Evolutionary conservation across 2,797 vertebrate genomes (phyloP), one percentile per base, ranked within the genome.

Genomic region (Cossypha heuglini): DNA sequence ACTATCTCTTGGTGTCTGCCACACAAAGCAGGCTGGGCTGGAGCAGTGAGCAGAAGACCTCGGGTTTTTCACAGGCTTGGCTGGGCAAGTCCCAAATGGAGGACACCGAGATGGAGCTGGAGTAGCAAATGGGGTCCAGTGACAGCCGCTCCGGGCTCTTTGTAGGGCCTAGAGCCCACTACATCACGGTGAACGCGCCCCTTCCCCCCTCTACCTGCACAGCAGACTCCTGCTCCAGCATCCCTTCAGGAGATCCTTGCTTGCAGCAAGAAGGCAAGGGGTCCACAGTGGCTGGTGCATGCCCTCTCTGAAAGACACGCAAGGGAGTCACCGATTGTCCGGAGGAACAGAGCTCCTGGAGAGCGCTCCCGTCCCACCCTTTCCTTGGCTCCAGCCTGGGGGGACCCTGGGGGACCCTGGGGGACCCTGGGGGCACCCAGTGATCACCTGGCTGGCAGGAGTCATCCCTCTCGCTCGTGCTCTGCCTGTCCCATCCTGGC

Each of bases 241-340:
- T 92, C 96, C 88, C 96, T 94, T 96, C 93, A 92, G 94, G 95
- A 97, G 96, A 96, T 97, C 93, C 96, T 96, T 95, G 96, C 94
- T 96, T 96, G 96, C 95, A 96, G 93, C 95, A 96, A 96, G 95
- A 96, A 96, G 95, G 94, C 94, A 94, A 96, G 93, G 93, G 94
- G 95, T 96, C 95, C 92, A 94, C 95, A 95, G 46, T 93, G 78
- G 93, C 19, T 95, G 96, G 38, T 91, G 86, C 93, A 92, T 92
- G 96, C 93, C 95, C 96, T 91, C 93, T 96, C 96, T 96, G 95
- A 96, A 96, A 96, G 95, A 96, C 87, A 96, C 75, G 94, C 94
- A 86, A 96, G 86, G 92, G 68, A 96, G 92, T 96, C 95, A 93
- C 55, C 84, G 9, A 1, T 92, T 61, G 95, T 71, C 68, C 95